These are phyloP conservation scores for Schrankia costaestrigalis DNA, from an alignment of 2,888 invertebrate species.

Conservation along the genomic window DNA sequence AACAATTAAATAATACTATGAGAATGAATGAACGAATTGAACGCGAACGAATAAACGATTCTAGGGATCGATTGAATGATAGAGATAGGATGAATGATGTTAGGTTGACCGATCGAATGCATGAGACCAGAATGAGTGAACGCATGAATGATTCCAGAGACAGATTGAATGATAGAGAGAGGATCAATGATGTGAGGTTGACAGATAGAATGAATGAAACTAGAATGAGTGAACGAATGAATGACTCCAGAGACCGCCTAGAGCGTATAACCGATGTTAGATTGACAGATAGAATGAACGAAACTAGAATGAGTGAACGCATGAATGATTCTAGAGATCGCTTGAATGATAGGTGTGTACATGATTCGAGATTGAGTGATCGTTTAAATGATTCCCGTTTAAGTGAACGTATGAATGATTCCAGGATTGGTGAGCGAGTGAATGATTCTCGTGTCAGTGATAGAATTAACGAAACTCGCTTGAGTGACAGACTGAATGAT, in stretches of 20 bases:
- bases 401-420: constrained; percentile 36
- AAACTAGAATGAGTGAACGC: constrained; percentile 21
- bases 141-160: constrained; percentile 28
- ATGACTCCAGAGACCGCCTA: constrained; percentile 12
- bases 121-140: constrained; percentile 20
- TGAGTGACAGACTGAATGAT: constrained; percentile 44
- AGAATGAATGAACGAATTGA: constrained; percentile 38
- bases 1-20: constrained; percentile 46
- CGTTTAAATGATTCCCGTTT: constrained; percentile 22
- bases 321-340: constrained; percentile 27
- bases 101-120: constrained; percentile 17
- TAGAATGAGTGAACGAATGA: constrained; percentile 11
- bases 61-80: constrained; percentile 14
- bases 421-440: constrained; percentile 39
- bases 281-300: constrained; percentile 30
- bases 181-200: constrained; percentile 17
- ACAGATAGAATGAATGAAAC: constrained; percentile 22
- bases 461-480: constrained; percentile 36
- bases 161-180: constrained; percentile 24
- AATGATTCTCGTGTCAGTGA: constrained; percentile 43
- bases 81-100: constrained; percentile 24
- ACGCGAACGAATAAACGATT: constrained; percentile 23
- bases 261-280: too few relatives aligned
- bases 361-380: constrained; percentile 28
- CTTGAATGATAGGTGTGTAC: constrained; percentile 25